Evolutionary conservation across 2,888 invertebrate species (phyloP).

Genomic region (Terebella lapidaria): DNA sequence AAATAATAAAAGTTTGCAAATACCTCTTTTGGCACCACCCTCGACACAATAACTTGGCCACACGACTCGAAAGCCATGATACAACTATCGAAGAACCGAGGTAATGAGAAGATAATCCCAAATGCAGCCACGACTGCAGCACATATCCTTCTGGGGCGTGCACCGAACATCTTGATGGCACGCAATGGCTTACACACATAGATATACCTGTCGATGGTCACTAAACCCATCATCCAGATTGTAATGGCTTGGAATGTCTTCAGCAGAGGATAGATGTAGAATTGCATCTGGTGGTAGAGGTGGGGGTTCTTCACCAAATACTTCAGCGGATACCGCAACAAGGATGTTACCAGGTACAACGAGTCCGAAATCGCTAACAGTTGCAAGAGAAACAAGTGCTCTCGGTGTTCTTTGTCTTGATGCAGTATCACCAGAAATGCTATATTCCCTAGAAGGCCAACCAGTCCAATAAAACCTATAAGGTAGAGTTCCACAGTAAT

Average conservation of each 20-base stretch:
- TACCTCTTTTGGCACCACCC: conserved; percentile 13
- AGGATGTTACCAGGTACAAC: conserved; percentile 17
- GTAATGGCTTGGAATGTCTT: conserved; percentile 23
- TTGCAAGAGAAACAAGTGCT: conserved; percentile 18
- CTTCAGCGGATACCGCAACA: conserved; percentile 21
- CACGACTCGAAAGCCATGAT: conserved; percentile 11
- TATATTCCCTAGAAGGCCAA: conserved; percentile 18
- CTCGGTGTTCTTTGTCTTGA: conserved; percentile 18
- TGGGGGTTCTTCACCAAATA: conserved; percentile 12
- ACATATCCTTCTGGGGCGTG: conserved; percentile 7
- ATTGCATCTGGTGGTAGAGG: conserved; percentile 15
- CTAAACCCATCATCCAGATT: conserved; percentile 25
- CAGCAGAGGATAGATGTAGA: conserved; percentile 19
- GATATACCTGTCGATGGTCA: conserved; percentile 23
- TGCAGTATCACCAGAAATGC: conserved; percentile 18
- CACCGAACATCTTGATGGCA: conserved; percentile 18
- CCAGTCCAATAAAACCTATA: conserved; percentile 15
- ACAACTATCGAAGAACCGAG: conserved; percentile 21
- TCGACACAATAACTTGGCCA: neutral
- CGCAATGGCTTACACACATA: conserved; percentile 21
- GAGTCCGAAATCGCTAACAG: conserved; percentile 21
- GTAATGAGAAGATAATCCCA: conserved; percentile 21
- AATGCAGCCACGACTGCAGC: conserved; percentile 11
- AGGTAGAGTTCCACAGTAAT: conserved; percentile 13
- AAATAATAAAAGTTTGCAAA: conserved; percentile 17